These are phyloP conservation scores for Muricea muricata DNA, from an alignment of 92 coral and sea anemone genomes.

Conservation along the genomic window DNA sequence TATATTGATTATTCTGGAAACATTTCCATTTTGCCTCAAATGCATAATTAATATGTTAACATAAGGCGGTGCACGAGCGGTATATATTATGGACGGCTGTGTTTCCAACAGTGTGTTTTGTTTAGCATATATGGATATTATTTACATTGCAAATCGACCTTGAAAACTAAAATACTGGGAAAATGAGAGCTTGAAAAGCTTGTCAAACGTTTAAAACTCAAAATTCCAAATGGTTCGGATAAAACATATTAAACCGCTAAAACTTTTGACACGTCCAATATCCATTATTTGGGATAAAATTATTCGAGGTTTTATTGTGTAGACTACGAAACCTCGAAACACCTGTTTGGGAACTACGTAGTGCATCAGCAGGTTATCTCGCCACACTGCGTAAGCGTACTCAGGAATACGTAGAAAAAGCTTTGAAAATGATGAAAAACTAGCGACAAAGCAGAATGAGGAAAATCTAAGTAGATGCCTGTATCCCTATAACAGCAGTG, in stretches of 20 bases:
- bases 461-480: neutral
- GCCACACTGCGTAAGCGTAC: neutral
- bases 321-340: conserved; percentile 4
- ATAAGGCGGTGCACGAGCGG: neutral
- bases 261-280: neutral
- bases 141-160: neutral
- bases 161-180: neutral
- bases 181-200: neutral
- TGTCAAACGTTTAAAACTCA: neutral
- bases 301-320: neutral
- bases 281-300: neutral
- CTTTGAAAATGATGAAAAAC: neutral
- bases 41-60: neutral
- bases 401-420: neutral
- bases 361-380: conserved; percentile 20
- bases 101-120: neutral
- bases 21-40: neutral
- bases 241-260: neutral
- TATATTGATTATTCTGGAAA: neutral
- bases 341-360: conserved; percentile 9
- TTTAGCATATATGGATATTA: conserved; percentile 22
- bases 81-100: conserved; percentile 8
- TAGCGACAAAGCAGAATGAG: neutral
- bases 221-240: neutral
- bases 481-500: neutral